Evolutionary conservation across 2,113 vertebrate genomes (phyloP).

Genomic region (Psophia crepitans): DNA sequence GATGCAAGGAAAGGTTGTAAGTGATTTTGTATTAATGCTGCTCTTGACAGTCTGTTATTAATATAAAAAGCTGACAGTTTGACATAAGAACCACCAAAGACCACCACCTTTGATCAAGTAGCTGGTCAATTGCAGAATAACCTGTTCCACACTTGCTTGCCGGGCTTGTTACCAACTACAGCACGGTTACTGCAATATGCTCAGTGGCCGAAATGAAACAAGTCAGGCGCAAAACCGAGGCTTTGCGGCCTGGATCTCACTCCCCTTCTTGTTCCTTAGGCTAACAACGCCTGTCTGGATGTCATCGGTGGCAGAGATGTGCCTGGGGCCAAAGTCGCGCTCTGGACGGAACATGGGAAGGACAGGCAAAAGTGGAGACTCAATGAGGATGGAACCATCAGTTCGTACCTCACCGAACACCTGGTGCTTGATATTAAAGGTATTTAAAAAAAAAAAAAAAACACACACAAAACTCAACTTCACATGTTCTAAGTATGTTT

Average conservation of each 20-base stretch:
- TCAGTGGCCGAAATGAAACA: background rate
- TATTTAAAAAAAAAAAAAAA: background rate
- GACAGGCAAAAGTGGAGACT: conserved; percentile 82
- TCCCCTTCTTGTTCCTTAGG: conserved; percentile 53
- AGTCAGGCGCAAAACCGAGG: background rate
- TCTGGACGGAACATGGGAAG: conserved; percentile 83
- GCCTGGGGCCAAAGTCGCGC: conserved; percentile 79
- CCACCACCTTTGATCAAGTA: background rate
- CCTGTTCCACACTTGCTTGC: background rate
- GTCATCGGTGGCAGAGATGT: conserved; percentile 80
- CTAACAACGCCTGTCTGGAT: conserved; percentile 79
- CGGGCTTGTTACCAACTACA: background rate
- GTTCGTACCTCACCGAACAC: conserved; percentile 77
- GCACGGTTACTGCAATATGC: fast-evolving
- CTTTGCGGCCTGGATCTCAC: background rate
- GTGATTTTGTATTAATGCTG: background rate
- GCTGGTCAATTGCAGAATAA: background rate
- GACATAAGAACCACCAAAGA: background rate
- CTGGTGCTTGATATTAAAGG: conserved; percentile 86
- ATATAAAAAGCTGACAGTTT: background rate
- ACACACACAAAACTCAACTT: background rate
- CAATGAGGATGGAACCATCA: conserved; percentile 81
- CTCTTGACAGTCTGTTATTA: background rate
- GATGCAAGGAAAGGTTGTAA: background rate
- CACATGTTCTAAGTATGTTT: background rate